These are phyloP conservation scores for Rotaria socialis DNA, from an alignment of 2,888 invertebrate species.

Conservation along the genomic window DNA sequence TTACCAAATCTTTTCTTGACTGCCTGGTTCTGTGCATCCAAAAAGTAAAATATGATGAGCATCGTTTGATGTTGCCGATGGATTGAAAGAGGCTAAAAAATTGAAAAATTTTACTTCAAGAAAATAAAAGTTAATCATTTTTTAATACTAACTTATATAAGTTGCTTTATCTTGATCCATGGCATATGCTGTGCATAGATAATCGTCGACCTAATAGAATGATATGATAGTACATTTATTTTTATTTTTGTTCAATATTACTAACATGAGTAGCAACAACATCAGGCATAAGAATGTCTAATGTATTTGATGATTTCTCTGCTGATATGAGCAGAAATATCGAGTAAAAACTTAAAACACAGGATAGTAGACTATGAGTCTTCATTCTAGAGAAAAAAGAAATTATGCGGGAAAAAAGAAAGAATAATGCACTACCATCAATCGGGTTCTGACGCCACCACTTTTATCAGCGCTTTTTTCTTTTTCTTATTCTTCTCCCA, in stretches of 20 bases:
- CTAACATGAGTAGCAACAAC: background rate
- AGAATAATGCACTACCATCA: background rate
- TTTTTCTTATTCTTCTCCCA: background rate
- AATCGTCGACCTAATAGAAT: conserved; percentile 59
- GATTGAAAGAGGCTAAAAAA: conserved; percentile 61
- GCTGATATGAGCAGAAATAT: background rate
- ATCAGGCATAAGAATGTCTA: conserved; percentile 11
- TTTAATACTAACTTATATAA: conserved; percentile 55
- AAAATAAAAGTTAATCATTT: background rate
- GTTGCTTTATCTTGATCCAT: conserved; percentile 52
- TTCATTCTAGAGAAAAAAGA: background rate
- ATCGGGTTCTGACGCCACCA: background rate
- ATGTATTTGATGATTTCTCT: background rate
- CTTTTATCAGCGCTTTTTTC: background rate
- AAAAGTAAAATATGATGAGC: conserved; percentile 66
- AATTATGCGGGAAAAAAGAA: background rate
- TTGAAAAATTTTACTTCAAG: too few species aligned
- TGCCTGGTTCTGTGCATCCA: conserved; percentile 61
- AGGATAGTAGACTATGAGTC: background rate
- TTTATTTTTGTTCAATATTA: background rate
- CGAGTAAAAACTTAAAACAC: background rate
- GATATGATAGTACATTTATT: background rate
- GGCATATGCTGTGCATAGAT: conserved; percentile 59
- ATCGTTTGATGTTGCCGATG: conserved; percentile 62
- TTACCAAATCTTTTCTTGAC: conserved; percentile 52